Conservation (phyloP, 2,113 vertebrate genomes). For the Lota lota region DNA sequence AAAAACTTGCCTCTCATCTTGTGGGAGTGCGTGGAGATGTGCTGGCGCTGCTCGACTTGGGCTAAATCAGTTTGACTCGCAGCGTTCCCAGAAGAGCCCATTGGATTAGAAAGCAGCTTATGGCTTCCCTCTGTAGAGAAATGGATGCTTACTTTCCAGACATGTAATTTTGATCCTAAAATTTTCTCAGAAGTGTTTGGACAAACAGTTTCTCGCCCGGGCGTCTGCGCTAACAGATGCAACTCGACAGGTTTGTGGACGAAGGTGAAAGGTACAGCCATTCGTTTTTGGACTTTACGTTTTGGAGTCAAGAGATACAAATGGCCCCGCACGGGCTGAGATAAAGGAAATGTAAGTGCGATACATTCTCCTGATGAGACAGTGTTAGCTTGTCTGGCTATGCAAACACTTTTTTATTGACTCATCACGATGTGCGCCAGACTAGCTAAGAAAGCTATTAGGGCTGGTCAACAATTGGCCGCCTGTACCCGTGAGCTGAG, state of each 20-base stretch:
- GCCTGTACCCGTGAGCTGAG: slow-evolving; percentile 41
- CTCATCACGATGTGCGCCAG: slow-evolving; percentile 45
- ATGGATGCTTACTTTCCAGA: background rate
- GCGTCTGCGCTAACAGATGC: no score
- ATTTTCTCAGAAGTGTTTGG: background rate
- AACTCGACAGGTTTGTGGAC: no score
- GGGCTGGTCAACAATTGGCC: slow-evolving; percentile 51
- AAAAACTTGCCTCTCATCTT: slow-evolving; percentile 45
- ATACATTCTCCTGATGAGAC: slow-evolving; percentile 38
- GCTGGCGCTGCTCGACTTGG: slow-evolving; percentile 37
- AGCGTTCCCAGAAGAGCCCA: slow-evolving; percentile 26
- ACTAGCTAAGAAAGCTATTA: slow-evolving; percentile 53
- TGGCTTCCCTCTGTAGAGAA: slow-evolving; percentile 24
- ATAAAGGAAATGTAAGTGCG: slow-evolving; percentile 12
- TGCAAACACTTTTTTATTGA: slow-evolving; percentile 57
- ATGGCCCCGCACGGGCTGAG: no score
- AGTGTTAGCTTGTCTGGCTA: slow-evolving; percentile 33
- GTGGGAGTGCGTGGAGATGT: slow-evolving; percentile 47
- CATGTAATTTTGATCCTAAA: background rate
- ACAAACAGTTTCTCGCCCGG: no score
- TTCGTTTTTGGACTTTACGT: no score
- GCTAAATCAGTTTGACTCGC: slow-evolving; percentile 42
- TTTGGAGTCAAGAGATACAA: background rate
- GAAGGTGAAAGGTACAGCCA: slow-evolving; percentile 8
- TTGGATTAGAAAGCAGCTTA: slow-evolving; percentile 32